Evolutionary conservation across 1,140 invertebrate genomes (phyloP).

Genomic region (Ceratina calcarata): DNA sequence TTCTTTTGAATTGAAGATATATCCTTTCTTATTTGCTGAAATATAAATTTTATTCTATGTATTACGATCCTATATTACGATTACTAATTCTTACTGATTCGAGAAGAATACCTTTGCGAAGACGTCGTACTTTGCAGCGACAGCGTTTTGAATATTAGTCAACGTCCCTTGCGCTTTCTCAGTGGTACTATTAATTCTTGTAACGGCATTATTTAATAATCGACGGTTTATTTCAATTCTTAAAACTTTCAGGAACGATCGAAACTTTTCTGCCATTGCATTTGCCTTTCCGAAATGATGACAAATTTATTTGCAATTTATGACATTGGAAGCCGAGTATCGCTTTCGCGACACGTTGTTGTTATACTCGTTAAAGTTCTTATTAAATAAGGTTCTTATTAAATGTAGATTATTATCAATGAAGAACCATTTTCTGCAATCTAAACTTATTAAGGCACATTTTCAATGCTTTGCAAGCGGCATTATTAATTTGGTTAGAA

Average conservation of each 20-base stretch:
- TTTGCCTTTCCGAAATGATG: too few species aligned
- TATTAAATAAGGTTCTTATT: neutral
- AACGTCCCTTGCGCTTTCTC: constrained; percentile 67
- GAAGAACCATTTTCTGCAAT: neutral
- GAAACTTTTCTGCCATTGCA: constrained; percentile 64
- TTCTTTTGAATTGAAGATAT: constrained; percentile 70
- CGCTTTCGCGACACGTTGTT: neutral
- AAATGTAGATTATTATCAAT: neutral
- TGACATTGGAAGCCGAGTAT: too few species aligned
- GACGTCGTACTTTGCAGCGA: constrained; percentile 67
- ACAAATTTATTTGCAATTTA: too few species aligned
- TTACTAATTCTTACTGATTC: neutral
- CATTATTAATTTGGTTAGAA: neutral
- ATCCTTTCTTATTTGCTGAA: constrained; percentile 68
- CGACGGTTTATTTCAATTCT: constrained; percentile 58
- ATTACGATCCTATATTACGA: neutral
- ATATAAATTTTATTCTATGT: constrained; percentile 3
- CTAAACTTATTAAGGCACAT: neutral
- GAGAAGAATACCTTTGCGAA: constrained; percentile 68
- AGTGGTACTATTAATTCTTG: constrained; percentile 62
- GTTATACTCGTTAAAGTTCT: neutral
- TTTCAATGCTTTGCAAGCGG: neutral
- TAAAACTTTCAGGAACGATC: constrained; percentile 64
- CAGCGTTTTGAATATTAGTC: constrained; percentile 62
- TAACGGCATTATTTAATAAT: constrained; percentile 63